A percentile compares a stretch with the other conserved stretches of the same genome.
Conservation (phyloP, 2,797 vertebrate species). For the Oophaga sylvatica region DNA sequence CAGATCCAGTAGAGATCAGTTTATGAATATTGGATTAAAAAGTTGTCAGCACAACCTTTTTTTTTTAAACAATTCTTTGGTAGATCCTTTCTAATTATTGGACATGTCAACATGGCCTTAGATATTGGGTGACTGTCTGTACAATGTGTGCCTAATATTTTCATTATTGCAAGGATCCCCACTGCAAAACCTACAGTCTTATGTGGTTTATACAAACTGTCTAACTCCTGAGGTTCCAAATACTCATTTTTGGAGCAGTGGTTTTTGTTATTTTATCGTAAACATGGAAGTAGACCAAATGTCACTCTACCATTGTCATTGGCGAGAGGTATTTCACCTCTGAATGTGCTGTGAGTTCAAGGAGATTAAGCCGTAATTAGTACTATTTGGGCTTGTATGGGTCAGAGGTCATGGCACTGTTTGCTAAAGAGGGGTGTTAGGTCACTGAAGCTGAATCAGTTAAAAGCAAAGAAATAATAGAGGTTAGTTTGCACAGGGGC, state of each 20-base stretch:
- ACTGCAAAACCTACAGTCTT: background rate
- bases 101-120: background rate
- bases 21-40: no score
- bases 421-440: conserved; percentile 50
- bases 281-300: background rate
- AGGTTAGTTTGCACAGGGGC: conserved; percentile 55
- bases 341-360: conserved; percentile 44
- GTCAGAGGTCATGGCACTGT: conserved; percentile 56
- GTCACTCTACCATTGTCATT: conserved; percentile 51
- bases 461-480: conserved; percentile 58
- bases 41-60: no score
- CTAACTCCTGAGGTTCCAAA: background rate
- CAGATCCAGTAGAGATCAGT: no score
- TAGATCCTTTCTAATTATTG: no score
- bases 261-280: background rate
- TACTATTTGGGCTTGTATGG: conserved; percentile 56
- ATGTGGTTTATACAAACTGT: background rate
- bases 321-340: conserved; percentile 54
- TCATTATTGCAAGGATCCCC: background rate
- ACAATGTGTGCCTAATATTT: background rate
- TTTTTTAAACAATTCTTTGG: no score
- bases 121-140: background rate
- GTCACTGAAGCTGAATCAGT: conserved; percentile 55
- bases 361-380: conserved; percentile 61
- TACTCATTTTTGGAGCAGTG: background rate